Base-by-base conservation (phyloP, 2,113 vertebrate species). In the Silurus glanis region DNA sequence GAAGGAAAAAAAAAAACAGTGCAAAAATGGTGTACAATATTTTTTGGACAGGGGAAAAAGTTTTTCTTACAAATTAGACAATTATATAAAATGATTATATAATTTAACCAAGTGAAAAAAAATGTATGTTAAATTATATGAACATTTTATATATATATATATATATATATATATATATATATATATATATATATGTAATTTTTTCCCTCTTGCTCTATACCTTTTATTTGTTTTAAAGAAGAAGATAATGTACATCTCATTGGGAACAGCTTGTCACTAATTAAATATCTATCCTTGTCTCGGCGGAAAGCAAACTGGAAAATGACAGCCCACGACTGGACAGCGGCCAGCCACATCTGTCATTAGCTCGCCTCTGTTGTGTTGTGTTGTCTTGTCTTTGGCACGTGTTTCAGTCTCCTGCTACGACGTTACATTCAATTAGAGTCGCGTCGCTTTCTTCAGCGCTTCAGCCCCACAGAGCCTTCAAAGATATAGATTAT, bases 301-400 rank as follows among this genome's bases (percentile, higher is more conserved):
- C 61, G 5, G 47, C 25, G 14, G 19, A 78, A 69, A 69, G 62
- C 64, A 45, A 67, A 56, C 75, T 74, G 47, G 59, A 82, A 64
- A 82, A 66, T 55, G 58, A 82, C 58, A 64, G 80, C 80, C 69
- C 78, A n/a, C 49, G 51, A 75, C 23, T 71, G 47, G 80, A 74
- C 85, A 53, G 69, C 47, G 85, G 69, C 69, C n/a, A 82, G 69
- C 67, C 67, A 82, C 85, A 82, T 82, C 79, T 74, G 85, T 86
- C 66, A 82, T 75, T 76, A 83, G 69, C 80, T 55, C 21, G 67
- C 81, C 69, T 86, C 56, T 64, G 67, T 55, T 55, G 80, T 55
- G 47, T 21, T 47, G 83, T 47, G 83, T 61, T 69, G 53, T 25
- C 49, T 28, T 84, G 51, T 56, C 49, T 86, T 58, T 86, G 80